Evolutionary conservation across 2,113 vertebrate genomes (phyloP), one percentile per base, ranked within the genome.

Genomic region (Protobothrops mucrosquamatus): DNA sequence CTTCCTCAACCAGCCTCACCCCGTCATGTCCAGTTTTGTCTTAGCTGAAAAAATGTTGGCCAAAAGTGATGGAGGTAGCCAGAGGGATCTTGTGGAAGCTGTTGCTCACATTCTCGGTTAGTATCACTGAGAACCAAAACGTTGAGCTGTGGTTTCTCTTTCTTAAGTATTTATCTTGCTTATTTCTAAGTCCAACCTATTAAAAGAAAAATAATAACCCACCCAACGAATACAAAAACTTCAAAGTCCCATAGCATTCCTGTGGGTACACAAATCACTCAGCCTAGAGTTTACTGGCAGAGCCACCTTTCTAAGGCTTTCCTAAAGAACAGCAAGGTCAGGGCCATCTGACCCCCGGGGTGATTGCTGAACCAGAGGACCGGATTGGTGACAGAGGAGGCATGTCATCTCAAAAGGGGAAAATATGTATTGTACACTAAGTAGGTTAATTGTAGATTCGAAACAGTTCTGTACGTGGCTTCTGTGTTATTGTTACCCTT

Each of bases 21-120:
- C 99, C 0, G 98, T 99, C 89, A 97, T 98, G 98, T 99, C 98
- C 61, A 99, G 99, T 97, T 99, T 99, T n/a, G 98, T 99, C 43
- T 96, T 99, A 93, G 99, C 99, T 0, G 98, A 99, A 97, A 98
- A 98, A 94, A 95, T 94, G 1, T 93, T 97, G 3, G 48, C 94
- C 0, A 93, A 94, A 92, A 92, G 92, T 2, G 98, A 98, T 3
- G 93, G 96, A 1, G 93, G 96, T 1, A 90, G 94, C 87, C 97
- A 98, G 43, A 97, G 52, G 69, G 98, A 99, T 95, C 96, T 99
- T 95, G 96, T 99, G 94, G 98, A 98, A 81, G 98, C 99, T 0
- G 98, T 99, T 43, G 98, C 98, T 57, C 98, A 99, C 95, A 99
- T 99, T 92, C 97, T 99, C 46, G 99, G 99, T 99, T 97, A 95